Conservation (phyloP, 1,140 invertebrate genomes). For the Calephelis virginiensis region DNA sequence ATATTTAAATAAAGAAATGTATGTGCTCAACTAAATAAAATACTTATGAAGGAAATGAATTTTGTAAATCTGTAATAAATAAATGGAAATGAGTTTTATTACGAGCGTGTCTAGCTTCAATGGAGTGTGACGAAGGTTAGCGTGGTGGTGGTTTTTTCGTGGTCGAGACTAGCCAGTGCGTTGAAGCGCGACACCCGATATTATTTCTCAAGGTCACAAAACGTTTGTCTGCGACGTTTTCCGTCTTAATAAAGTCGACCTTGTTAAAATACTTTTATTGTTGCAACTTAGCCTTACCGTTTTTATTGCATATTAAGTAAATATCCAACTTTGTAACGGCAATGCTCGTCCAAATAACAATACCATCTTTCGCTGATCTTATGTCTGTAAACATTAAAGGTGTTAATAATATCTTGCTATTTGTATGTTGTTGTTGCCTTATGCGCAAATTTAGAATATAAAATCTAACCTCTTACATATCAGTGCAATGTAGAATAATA, state of each 20-base stretch:
- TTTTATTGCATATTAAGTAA: neutral
- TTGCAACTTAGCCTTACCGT: conserved; percentile 27
- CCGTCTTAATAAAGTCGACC: conserved; percentile 51
- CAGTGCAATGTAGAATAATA: too few species aligned
- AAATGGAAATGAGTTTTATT: conserved; percentile 7
- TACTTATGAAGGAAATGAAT: neutral
- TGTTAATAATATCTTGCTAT: too few species aligned
- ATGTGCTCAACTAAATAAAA: neutral
- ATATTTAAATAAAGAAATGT: neutral
- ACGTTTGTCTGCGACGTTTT: conserved; percentile 45
- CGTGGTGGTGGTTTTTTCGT: conserved; percentile 52
- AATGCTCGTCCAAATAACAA: too few species aligned
- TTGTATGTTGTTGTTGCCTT: too few species aligned
- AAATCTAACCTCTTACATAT: too few species aligned
- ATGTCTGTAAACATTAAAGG: too few species aligned
- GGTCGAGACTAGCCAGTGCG: conserved; percentile 36
- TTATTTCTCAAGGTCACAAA: conserved; percentile 53
- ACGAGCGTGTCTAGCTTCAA: conserved; percentile 31
- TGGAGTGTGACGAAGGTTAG: conserved; percentile 52
- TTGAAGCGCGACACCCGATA: conserved; percentile 53
- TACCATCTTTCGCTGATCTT: too few species aligned
- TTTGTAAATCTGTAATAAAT: conserved; percentile 2
- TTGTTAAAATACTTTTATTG: conserved; percentile 54
- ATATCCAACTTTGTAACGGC: too few species aligned
- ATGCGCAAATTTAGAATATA: too few species aligned